Conservation (phyloP, 2,888 invertebrate genomes). For the Volucella zonaria region DNA sequence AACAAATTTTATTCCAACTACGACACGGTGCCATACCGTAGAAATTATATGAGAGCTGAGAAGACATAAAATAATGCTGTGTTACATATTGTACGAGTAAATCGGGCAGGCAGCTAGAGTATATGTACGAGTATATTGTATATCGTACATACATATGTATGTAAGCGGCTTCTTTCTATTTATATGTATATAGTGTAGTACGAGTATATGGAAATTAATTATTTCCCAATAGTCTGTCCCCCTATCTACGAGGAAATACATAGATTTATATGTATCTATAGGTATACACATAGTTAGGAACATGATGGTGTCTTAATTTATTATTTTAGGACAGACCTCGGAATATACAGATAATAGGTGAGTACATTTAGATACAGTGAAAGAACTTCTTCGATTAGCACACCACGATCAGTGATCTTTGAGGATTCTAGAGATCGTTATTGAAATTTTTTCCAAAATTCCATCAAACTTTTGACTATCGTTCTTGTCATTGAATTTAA, state of each 20-base stretch:
- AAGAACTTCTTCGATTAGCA: background rate
- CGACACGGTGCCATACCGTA: conserved; percentile 53
- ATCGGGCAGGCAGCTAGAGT: background rate
- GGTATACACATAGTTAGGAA: too few relatives aligned
- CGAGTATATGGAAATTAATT: conserved; percentile 22
- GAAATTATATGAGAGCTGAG: conserved; percentile 19
- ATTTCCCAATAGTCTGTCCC: conserved; percentile 27
- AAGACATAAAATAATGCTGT: conserved; percentile 22
- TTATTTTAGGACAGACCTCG: conserved; percentile 12
- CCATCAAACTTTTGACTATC: too few relatives aligned
- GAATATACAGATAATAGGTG: background rate
- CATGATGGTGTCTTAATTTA: conserved; percentile 3
- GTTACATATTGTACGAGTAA: conserved; percentile 17
- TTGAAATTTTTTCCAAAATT: too few relatives aligned
- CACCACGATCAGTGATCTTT: too few relatives aligned
- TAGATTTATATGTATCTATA: background rate
- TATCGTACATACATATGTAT: conserved; percentile 14
- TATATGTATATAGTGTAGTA: too few relatives aligned
- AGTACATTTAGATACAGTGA: conserved; percentile 2
- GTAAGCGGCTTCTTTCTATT: conserved; percentile 23
- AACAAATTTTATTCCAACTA: conserved; percentile 65
- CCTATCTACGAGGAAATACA: conserved; percentile 5
- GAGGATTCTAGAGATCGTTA: too few relatives aligned
- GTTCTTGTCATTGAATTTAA: too few relatives aligned
- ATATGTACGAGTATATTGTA: background rate